Evolutionary conservation across 2,888 invertebrate species (phyloP).

Genomic region (Lypha dubia): DNA sequence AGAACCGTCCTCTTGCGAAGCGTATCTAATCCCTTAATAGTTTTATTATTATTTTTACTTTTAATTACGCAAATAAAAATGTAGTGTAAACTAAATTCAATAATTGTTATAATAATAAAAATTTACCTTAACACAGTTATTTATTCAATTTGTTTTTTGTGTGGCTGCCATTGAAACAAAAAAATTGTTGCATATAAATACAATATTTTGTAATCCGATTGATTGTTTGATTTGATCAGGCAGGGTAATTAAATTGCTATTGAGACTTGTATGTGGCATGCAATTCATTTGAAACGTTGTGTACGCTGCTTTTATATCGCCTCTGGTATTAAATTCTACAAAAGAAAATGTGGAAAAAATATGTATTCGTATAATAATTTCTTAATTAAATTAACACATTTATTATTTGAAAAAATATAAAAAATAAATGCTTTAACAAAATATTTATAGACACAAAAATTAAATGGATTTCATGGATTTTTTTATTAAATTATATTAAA

Average conservation of each 20-base stretch:
- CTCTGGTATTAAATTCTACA: constrained; percentile 26
- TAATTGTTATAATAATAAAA: constrained; percentile 20
- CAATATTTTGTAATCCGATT: constrained; percentile 51
- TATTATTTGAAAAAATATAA: constrained; percentile 1
- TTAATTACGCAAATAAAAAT: neutral
- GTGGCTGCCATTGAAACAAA: neutral
- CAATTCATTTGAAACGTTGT: constrained; percentile 6
- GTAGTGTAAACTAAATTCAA: constrained; percentile 4
- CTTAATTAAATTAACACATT: constrained; percentile 55
- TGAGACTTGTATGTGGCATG: constrained; percentile 31
- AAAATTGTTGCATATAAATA: constrained; percentile 7
- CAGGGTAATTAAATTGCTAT: constrained; percentile 42
- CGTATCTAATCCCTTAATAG: neutral
- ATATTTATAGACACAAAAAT: neutral
- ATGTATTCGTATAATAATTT: constrained; percentile 37
- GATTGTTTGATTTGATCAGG: constrained; percentile 36
- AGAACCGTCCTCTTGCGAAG: neutral
- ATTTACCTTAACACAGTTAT: constrained; percentile 38
- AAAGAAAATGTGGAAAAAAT: constrained; percentile 23
- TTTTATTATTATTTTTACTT: neutral
- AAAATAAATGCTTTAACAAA: too few relatives aligned
- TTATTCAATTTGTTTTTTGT: constrained; percentile 7
- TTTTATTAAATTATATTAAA: neutral
- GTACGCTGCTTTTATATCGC: neutral
- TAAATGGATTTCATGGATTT: neutral